Evolutionary conservation across 2,797 vertebrate genomes (phyloP).

Genomic region (Cheracebus regulus): DNA sequence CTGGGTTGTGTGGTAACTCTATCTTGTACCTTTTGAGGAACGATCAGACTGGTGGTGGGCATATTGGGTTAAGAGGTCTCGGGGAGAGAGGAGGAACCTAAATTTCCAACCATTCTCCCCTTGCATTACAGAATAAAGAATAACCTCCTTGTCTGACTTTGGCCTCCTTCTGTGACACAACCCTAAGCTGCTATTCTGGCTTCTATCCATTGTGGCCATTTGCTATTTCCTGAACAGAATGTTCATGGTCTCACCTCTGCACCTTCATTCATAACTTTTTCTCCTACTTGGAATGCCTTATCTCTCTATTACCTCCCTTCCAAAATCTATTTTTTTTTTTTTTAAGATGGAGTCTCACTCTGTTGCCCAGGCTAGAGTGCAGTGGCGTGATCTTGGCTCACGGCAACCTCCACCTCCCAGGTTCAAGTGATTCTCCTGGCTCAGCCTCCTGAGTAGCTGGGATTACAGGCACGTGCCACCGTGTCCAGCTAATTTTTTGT

Average conservation of each 20-base stretch:
- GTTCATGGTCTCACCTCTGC: neutral
- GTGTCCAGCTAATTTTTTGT: neutral
- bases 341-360: neutral
- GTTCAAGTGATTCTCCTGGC: neutral
- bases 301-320: neutral
- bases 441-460: neutral
- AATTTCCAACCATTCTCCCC: neutral
- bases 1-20: too few relatives aligned
- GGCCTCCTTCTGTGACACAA: neutral
- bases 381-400: neutral
- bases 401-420: neutral
- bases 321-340: neutral
- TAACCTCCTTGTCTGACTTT: neutral
- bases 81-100: neutral
- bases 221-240: neutral
- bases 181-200: neutral
- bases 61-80: neutral
- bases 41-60: too few relatives aligned
- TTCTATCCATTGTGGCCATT: neutral
- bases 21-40: neutral
- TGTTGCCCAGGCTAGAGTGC: neutral
- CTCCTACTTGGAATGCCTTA: neutral
- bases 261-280: neutral
- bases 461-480: neutral
- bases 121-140: neutral